Percentiles rank a stretch among this genome's conserved stretches.
Evolutionary conservation across 1,140 invertebrate genomes (phyloP).

Genomic region (Triops longicaudatus): DNA sequence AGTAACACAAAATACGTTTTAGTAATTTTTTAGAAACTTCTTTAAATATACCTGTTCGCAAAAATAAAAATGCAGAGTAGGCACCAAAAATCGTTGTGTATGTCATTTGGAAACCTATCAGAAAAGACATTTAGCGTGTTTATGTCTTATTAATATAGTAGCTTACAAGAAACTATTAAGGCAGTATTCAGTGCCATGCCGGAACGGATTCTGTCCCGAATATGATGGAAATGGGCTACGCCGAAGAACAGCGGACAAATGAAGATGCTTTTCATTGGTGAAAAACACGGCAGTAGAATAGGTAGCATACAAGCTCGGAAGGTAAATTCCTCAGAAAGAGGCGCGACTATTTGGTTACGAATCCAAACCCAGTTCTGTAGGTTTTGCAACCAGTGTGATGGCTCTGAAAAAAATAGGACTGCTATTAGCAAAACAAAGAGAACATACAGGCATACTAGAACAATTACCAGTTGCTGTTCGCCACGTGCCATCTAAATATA

Average conservation of each 20-base stretch:
- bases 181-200: slow-evolving; percentile 58
- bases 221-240: slow-evolving; percentile 87
- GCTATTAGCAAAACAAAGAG: slow-evolving; percentile 27
- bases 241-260: slow-evolving; percentile 88
- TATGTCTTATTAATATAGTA: slow-evolving; percentile 26
- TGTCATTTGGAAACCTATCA: slow-evolving; percentile 73
- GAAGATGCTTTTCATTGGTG: slow-evolving; percentile 64
- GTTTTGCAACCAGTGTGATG: slow-evolving; percentile 61
- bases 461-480: slow-evolving; percentile 33
- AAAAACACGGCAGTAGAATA: slow-evolving; percentile 70
- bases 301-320: slow-evolving; percentile 91
- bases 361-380: slow-evolving; percentile 71
- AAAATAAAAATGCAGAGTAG: slow-evolving; percentile 83
- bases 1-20: slow-evolving; percentile 29
- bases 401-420: slow-evolving; percentile 48
- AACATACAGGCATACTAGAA: slow-evolving; percentile 29
- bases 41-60: slow-evolving; percentile 43
- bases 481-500: slow-evolving; percentile 57
- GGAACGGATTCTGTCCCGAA: slow-evolving; percentile 60
- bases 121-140: slow-evolving; percentile 26
- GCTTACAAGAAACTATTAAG: slow-evolving; percentile 58
- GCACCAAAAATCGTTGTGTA: slow-evolving; percentile 90
- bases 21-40: not conserved
- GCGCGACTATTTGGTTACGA: slow-evolving; percentile 81
- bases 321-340: slow-evolving; percentile 88